Evolutionary conservation across 2,113 vertebrate genomes (phyloP).

Genomic region (Dicerorhinus sumatrensis): DNA sequence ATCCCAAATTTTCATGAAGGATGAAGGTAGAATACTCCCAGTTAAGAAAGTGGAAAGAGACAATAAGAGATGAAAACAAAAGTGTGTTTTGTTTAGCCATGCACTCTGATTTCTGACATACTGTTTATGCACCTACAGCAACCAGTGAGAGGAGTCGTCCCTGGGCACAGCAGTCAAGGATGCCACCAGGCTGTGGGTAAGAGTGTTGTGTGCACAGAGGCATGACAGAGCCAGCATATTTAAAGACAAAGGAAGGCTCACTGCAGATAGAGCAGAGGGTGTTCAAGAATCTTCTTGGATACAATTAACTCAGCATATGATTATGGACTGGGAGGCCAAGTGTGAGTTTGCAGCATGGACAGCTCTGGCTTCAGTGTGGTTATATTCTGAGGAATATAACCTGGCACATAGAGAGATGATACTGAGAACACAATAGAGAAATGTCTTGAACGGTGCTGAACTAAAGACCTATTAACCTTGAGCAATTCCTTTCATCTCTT

Average conservation of each 20-base stretch:
- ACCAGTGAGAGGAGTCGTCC: neutral
- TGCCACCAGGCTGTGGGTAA: neutral
- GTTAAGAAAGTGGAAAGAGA: neutral
- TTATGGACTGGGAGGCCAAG: too few relatives aligned
- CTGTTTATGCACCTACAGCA: neutral
- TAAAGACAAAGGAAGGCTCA: neutral
- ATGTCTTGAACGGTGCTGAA: neutral
- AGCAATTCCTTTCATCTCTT: neutral
- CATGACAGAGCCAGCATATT: neutral
- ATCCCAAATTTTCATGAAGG: neutral
- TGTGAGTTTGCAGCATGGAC: neutral
- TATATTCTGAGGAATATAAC: neutral
- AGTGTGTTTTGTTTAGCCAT: neutral
- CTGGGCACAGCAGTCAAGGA: neutral
- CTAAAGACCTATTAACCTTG: neutral
- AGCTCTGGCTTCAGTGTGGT: accelerated
- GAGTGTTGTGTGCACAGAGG: neutral
- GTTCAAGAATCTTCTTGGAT: neutral
- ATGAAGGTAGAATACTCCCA: neutral
- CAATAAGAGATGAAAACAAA: neutral
- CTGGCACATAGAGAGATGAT: neutral
- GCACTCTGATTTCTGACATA: neutral
- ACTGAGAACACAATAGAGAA: neutral
- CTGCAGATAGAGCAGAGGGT: neutral
- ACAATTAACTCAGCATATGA: neutral